Percentiles rank a stretch among this genome's conserved stretches.
Conservation (phyloP, 2,888 invertebrate species). For the Drosophila kokeensis region DNA sequence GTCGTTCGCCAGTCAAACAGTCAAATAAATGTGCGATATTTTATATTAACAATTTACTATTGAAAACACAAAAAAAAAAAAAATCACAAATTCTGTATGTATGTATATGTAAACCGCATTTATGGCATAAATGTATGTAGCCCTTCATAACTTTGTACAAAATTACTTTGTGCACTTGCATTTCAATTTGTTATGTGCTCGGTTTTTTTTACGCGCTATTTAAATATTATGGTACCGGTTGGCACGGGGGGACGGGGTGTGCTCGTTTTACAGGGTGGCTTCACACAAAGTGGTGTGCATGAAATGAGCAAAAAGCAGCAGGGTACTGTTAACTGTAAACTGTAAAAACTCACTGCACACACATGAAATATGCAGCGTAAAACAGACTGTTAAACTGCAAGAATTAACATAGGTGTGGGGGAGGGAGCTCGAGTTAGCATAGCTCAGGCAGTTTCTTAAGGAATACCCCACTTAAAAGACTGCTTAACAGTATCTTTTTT, state of each 20-base stretch:
- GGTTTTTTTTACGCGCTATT: slow-evolving; percentile 43
- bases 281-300: slow-evolving; percentile 68
- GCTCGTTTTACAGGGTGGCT: slow-evolving; percentile 14
- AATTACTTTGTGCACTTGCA: slow-evolving; percentile 69
- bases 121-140: slow-evolving; percentile 26
- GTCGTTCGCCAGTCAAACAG: slow-evolving; percentile 46
- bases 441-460: neutral
- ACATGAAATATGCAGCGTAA: slow-evolving; percentile 55
- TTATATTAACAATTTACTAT: slow-evolving; percentile 73
- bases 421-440: neutral
- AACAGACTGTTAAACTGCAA: slow-evolving; percentile 48
- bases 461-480: neutral
- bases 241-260: neutral
- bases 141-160: slow-evolving; percentile 59
- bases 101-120: slow-evolving; percentile 30
- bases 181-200: slow-evolving; percentile 60
- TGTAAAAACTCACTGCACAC: slow-evolving; percentile 15
- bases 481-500: neutral
- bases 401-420: neutral
- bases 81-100: slow-evolving; percentile 26
- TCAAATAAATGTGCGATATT: slow-evolving; percentile 42
- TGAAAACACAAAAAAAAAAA: slow-evolving; percentile 24
- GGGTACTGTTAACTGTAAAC: slow-evolving; percentile 20
- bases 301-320: slow-evolving; percentile 61
- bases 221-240: slow-evolving; percentile 15